Base-by-base conservation (phyloP, 2,888 invertebrate genomes). In the Salpingus planirostris region DNA sequence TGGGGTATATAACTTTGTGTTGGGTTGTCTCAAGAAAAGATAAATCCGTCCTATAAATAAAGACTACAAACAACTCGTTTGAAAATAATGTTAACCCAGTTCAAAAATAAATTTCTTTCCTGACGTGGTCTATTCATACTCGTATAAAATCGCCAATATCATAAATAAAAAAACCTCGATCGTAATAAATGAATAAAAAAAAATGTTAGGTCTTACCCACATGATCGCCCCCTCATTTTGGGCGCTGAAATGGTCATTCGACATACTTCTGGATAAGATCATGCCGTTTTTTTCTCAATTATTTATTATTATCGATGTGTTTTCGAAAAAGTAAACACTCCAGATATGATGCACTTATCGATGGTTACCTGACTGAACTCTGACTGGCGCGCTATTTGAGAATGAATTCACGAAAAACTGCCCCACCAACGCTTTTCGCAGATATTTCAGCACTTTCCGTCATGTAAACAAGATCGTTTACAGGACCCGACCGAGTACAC, bases 161-260 rank as follows among this genome's bases (percentile, higher is more conserved):
- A n/a, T n/a, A n/a, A n/a, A n/a, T n/a, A n/a, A n/a, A n/a, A n/a
- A n/a, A n/a, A n/a, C n/a, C n/a, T n/a, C n/a, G n/a, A n/a, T n/a
- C n/a, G n/a, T n/a, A n/a, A n/a, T n/a, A n/a, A n/a, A n/a, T n/a
- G n/a, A n/a, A n/a, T n/a, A n/a, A n/a, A n/a, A n/a, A n/a, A n/a
- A n/a, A n/a, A n/a, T n/a, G n/a, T n/a, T n/a, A n/a, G n/a, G n/a
- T 38, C 65, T 62, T 58, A 65, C 65, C 65, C 65, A 65, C 44
- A 62, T 47, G 18, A 48, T 50, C 27, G 59, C 57, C 3, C 54
- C 43, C 39, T 61, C 62, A 36, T 58, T 44, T 38, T 47, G 47
- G 31, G 38, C 32, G 28, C 27, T 33, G 41, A 62, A 62, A 32
- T 54, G 46, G 26, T 55, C 50, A 22, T 48, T 55, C 15, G 57